Percentiles rank a stretch among this genome's conserved stretches.
These are phyloP conservation scores for Antrozous pallidus DNA, from an alignment of 2,797 vertebrate species.

Conservation along the genomic window DNA sequence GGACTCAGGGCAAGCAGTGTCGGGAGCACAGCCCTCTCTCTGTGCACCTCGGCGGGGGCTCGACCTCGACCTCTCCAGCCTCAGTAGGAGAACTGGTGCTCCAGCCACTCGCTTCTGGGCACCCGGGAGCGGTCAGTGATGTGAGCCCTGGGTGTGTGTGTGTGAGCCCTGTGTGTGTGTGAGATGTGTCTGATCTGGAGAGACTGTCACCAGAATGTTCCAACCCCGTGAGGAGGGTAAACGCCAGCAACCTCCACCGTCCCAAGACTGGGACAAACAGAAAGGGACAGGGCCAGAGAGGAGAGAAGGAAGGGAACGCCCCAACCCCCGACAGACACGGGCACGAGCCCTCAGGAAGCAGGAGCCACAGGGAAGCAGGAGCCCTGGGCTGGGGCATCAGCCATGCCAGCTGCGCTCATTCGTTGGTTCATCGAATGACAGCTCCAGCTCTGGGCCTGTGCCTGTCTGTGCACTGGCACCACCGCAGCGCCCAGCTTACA, in stretches of 20 bases:
- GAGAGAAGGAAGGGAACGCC: not conserved
- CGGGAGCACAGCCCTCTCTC: no score
- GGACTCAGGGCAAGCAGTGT: not conserved
- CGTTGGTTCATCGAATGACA: not conserved
- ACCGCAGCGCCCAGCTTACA: not conserved
- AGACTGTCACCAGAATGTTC: not conserved
- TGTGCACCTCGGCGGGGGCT: not conserved
- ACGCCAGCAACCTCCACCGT: not conserved
- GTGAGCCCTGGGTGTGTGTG: no score
- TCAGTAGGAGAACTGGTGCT: not conserved
- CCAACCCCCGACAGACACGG: accelerated
- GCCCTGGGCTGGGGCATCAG: not conserved
- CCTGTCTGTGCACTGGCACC: not conserved
- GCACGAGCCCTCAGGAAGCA: not conserved
- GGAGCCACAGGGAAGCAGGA: not conserved
- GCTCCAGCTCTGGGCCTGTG: not conserved
- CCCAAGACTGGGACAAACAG: not conserved
- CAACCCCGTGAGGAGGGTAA: not conserved
- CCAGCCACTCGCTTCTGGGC: not conserved
- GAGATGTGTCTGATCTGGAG: not conserved
- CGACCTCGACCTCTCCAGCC: not conserved
- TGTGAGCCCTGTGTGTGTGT: no score
- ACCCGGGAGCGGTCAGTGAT: not conserved
- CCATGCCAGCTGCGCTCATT: not conserved
- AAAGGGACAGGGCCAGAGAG: not conserved